Evolutionary conservation across 2,888 invertebrate species (phyloP).

Genomic region (Venustoraphidia nigricollis): DNA sequence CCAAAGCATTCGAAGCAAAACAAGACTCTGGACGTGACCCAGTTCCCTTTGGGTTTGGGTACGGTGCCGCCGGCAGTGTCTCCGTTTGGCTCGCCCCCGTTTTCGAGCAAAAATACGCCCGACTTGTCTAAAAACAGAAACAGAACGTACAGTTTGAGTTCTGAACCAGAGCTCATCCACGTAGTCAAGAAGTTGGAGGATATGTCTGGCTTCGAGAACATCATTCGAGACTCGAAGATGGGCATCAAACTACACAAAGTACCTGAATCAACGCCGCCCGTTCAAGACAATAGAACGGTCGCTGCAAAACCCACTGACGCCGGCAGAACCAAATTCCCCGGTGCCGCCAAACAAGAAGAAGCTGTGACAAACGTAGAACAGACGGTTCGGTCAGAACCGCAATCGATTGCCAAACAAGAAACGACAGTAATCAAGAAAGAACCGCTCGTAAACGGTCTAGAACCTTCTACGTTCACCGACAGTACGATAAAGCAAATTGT

Average conservation of each 20-base stretch:
- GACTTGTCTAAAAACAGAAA: slow-evolving; percentile 18
- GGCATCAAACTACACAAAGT: slow-evolving; percentile 22
- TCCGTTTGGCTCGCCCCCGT: slow-evolving; percentile 11
- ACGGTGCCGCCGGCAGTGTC: slow-evolving; percentile 21
- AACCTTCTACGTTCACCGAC: slow-evolving; percentile 56
- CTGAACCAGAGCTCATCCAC: slow-evolving; percentile 43
- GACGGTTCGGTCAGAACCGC: slow-evolving; percentile 4
- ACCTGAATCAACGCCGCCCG: slow-evolving; percentile 21
- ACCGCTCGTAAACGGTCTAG: slow-evolving; percentile 39
- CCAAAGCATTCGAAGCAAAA: slow-evolving; percentile 16
- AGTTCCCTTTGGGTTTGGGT: slow-evolving; percentile 24
- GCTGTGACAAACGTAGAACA: too few relatives aligned
- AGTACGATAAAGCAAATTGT: slow-evolving; percentile 44
- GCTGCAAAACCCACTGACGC: too few relatives aligned
- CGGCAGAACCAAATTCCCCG: too few relatives aligned
- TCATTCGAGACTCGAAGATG: slow-evolving; percentile 35
- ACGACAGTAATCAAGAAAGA: slow-evolving; percentile 5
- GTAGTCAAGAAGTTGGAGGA: slow-evolving; percentile 47
- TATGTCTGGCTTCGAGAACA: slow-evolving; percentile 42
- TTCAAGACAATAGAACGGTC: slow-evolving; percentile 13
- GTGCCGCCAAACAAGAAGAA: too few relatives aligned
- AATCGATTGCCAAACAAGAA: slow-evolving; percentile 7
- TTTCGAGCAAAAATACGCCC: slow-evolving; percentile 14
- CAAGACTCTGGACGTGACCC: slow-evolving; percentile 21
- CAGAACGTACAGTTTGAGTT: slow-evolving; percentile 29